These are phyloP conservation scores for Rallus crepitans DNA, from an alignment of 2,797 vertebrate species.

Conservation along the genomic window DNA sequence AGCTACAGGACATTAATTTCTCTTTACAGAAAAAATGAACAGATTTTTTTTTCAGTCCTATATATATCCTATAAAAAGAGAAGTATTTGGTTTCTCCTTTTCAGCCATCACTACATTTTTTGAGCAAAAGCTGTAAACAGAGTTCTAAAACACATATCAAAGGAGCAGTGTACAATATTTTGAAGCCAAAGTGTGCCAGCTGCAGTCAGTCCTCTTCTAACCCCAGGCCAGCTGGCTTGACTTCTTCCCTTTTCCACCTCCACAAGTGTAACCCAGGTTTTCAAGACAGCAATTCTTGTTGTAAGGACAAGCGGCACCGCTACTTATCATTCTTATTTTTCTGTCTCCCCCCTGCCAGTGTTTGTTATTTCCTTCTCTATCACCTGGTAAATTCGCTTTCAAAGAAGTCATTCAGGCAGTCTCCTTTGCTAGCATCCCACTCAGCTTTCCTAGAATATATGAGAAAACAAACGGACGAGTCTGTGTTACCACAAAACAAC, in stretches of 20 bases:
- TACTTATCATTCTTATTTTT: not conserved
- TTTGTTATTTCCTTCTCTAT: not conserved
- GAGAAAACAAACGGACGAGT: not conserved
- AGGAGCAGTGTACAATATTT: not conserved
- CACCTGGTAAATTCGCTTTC: not conserved
- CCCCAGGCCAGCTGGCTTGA: not conserved
- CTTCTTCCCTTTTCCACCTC: not conserved
- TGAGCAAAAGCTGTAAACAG: not conserved
- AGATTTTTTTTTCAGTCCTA: not conserved
- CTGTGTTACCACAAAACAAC: rapidly evolving
- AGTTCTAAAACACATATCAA: not conserved
- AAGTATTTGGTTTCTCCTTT: not conserved
- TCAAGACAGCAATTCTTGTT: not conserved
- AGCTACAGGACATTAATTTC: slow-evolving; percentile 10
- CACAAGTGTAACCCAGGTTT: not conserved
- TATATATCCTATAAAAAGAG: not conserved
- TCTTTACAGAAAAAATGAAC: not conserved
- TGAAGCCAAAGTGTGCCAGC: not conserved
- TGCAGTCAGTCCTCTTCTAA: not conserved
- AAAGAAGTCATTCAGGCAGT: not conserved
- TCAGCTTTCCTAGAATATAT: not conserved
- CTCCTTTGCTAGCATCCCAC: not conserved
- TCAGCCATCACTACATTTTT: not conserved
- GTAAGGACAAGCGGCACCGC: not conserved
- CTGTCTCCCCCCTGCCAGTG: no score